Percentiles rank a stretch among this genome's conserved stretches.
Conservation (phyloP, 2,888 invertebrate species). For the Megaustenia siamemsis region DNA sequence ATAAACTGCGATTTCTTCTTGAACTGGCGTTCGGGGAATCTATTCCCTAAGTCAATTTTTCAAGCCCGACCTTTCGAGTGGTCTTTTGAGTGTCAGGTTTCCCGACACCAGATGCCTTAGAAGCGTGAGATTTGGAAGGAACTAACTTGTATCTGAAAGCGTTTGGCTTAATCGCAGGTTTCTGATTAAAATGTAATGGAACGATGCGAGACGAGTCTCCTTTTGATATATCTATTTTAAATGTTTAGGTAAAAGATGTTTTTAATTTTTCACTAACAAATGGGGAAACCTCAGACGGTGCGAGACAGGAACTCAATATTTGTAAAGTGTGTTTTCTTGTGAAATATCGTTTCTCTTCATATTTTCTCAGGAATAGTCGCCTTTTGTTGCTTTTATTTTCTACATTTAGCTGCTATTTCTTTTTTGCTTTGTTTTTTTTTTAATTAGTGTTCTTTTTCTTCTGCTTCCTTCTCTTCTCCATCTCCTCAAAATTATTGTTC, state of each 20-base stretch:
- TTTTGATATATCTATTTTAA: background rate
- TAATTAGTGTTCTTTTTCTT: too few species aligned
- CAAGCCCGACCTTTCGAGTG: slow-evolving; percentile 10
- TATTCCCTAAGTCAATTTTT: slow-evolving; percentile 21
- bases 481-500: too few species aligned
- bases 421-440: too few species aligned
- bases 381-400: too few species aligned
- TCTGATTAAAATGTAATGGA: background rate
- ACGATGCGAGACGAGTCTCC: background rate
- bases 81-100: slow-evolving; percentile 25
- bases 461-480: too few species aligned
- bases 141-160: background rate
- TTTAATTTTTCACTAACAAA: too few species aligned
- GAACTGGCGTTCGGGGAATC: background rate
- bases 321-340: too few species aligned
- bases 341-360: too few species aligned
- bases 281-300: too few species aligned
- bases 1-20: slow-evolving; percentile 27
- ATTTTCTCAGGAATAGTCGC: too few species aligned
- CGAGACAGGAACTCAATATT: too few species aligned
- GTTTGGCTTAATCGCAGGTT: background rate
- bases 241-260: background rate
- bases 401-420: too few species aligned
- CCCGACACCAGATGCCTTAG: background rate
- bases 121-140: background rate